Evolutionary conservation across 2,113 vertebrate genomes (phyloP), one percentile per base, ranked within the genome.

Genomic region (Burhinus bistriatus): DNA sequence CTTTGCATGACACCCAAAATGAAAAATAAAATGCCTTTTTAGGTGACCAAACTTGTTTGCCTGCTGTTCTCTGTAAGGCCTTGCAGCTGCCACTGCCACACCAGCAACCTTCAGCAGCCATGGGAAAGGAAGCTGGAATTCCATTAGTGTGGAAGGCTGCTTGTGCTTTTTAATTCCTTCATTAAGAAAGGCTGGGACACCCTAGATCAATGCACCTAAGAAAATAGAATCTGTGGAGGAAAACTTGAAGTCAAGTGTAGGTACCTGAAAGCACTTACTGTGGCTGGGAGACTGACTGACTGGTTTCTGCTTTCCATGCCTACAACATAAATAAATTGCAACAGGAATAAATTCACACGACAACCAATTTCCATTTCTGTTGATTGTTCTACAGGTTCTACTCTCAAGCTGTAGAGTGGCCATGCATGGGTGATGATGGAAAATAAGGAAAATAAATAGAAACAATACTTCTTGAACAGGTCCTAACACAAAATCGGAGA

Each of bases 271-370:
- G 17, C 4, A 13, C 19, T 66, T 21, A 7, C 29, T 42, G 45
- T 30, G 29, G 9, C 44, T 70, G 54, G 15, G 17, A 79, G 52
- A 45, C 16, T 54, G 29, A 51, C 54, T 89, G 23, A 27, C 13
- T 72, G 6, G 16, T 79, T 79, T 94, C 51, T 29, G 36, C 40
- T 83, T 86, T 83, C 81, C 21, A 47, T 27, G 22, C 7, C 47
- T 27, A 54, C 0, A 0, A 32, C 1, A 0, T 23, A 47, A 52
- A 57, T 66, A 44, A 23, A 52, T 21, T 71, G 23, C 36, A 52
- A 17, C 8, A 62, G 7, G 32, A 80, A 78, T 47, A 82, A 70
- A 78, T 42, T 18, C 12, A 62, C 4, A 71, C 57, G 62, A n/a
- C 0, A 1, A 51, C 7, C 6, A 23, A 30, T 70, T 66, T 70